Evolutionary conservation across 2,888 invertebrate genomes (phyloP).

Genomic region (Melieria crassipennis): DNA sequence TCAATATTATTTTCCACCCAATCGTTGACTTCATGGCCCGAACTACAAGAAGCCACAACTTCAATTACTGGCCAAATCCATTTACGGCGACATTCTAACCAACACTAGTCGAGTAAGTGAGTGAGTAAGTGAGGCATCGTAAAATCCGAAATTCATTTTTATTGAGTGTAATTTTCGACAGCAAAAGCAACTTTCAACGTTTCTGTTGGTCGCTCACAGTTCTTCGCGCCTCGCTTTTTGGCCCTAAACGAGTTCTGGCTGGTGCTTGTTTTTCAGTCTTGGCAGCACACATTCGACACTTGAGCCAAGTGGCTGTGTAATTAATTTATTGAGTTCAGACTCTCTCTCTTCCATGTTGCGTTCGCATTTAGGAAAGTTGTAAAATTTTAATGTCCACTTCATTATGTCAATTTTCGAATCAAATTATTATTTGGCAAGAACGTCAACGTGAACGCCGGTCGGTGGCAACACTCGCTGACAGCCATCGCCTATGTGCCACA

Average conservation of each 20-base stretch:
- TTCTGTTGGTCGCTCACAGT: too few relatives aligned
- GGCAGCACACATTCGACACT: too few relatives aligned
- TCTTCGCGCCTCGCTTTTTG: too few relatives aligned
- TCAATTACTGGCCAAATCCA: too few relatives aligned
- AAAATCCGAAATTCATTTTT: constrained; percentile 34
- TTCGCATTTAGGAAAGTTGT: constrained; percentile 43
- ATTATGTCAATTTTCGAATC: constrained; percentile 55
- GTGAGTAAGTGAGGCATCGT: constrained; percentile 13
- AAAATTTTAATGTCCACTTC: constrained; percentile 56
- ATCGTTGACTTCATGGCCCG: too few relatives aligned
- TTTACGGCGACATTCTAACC: not conserved
- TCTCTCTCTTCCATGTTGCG: constrained; percentile 3
- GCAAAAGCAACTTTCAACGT: too few relatives aligned
- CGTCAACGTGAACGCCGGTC: not conserved
- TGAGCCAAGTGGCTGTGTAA: constrained; percentile 23
- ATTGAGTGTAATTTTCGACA: constrained; percentile 10
- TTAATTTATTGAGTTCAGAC: constrained; percentile 34
- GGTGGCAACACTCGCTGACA: constrained; percentile 2
- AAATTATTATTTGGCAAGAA: constrained; percentile 46
- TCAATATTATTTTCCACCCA: too few relatives aligned
- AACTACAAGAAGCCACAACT: too few relatives aligned
- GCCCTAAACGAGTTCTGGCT: too few relatives aligned
- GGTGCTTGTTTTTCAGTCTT: too few relatives aligned
- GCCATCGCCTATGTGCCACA: too few relatives aligned
- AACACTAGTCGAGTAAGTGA: not conserved